Evolutionary conservation across 2,888 invertebrate species (phyloP).

Genomic region (Agrochola lota): DNA sequence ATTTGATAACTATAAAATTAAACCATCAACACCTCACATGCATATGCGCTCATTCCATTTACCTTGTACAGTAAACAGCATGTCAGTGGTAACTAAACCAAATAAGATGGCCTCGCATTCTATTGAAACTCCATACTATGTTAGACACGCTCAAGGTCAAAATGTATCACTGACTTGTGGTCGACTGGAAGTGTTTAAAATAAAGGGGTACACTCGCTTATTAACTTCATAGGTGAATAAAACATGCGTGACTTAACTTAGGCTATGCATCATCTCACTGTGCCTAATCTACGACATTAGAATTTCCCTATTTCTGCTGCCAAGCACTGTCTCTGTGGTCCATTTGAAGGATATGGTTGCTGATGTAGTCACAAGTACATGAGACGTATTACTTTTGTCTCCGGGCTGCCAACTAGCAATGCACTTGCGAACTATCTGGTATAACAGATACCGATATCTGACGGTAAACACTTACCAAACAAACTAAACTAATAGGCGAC

Average conservation of each 20-base stretch:
- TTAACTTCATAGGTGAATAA: neutral
- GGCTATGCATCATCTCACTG: no score
- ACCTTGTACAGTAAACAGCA: neutral
- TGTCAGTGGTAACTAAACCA: neutral
- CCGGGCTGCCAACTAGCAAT: no score
- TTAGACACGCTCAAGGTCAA: neutral
- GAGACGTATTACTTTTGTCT: neutral
- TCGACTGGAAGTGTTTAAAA: neutral
- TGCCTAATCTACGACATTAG: neutral
- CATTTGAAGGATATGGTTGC: no score
- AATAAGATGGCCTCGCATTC: neutral
- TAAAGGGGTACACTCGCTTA: neutral
- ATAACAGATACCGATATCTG: no score
- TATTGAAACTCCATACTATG: neutral
- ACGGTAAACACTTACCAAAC: neutral
- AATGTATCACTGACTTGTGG: neutral
- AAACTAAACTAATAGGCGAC: neutral
- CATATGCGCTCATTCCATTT: neutral
- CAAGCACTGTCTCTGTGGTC: no score
- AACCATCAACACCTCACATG: neutral
- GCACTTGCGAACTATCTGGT: neutral
- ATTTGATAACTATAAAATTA: neutral
- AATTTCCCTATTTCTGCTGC: neutral
- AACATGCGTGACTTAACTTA: neutral
- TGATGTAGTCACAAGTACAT: neutral